Conservation (phyloP, 2,113 vertebrate genomes). For the Neogobius melanostomus region DNA sequence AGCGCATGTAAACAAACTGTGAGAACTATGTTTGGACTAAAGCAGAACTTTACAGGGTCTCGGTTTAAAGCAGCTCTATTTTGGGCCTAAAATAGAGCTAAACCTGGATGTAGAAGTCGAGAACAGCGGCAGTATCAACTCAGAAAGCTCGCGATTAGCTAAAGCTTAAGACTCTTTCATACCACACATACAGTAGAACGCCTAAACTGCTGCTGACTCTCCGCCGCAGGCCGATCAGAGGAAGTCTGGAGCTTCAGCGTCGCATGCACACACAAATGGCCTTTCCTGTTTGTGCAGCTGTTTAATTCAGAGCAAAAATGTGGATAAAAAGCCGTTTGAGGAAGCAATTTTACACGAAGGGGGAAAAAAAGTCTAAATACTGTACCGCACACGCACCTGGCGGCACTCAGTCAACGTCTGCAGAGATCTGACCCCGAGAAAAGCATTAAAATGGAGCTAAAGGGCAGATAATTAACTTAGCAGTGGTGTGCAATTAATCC, state of each 20-base stretch:
- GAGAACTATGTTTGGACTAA: too few relatives aligned
- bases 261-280: constrained; percentile 62
- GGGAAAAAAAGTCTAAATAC: constrained; percentile 45
- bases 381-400: constrained; percentile 60
- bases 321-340: constrained; percentile 56
- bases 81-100: too few relatives aligned
- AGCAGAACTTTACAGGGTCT: too few relatives aligned
- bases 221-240: constrained; percentile 42
- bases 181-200: neutral
- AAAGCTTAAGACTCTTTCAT: too few relatives aligned
- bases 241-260: constrained; percentile 46
- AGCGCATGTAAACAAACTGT: too few relatives aligned
- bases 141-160: too few relatives aligned
- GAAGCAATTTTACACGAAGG: constrained; percentile 49
- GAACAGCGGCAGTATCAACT: too few relatives aligned
- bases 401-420: constrained; percentile 40
- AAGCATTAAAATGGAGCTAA: constrained; percentile 17
- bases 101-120: too few relatives aligned
- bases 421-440: constrained; percentile 32
- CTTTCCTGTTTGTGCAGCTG: constrained; percentile 74
- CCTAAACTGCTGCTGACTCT: constrained; percentile 56
- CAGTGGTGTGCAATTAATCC: constrained; percentile 20
- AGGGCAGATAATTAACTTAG: constrained; percentile 20
- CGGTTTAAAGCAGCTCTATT: too few relatives aligned
- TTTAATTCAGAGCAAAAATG: constrained; percentile 50